phyloP scores from a whole-genome alignment of 1,140 invertebrate genomes.

The Procambarus clarkii region DNA sequence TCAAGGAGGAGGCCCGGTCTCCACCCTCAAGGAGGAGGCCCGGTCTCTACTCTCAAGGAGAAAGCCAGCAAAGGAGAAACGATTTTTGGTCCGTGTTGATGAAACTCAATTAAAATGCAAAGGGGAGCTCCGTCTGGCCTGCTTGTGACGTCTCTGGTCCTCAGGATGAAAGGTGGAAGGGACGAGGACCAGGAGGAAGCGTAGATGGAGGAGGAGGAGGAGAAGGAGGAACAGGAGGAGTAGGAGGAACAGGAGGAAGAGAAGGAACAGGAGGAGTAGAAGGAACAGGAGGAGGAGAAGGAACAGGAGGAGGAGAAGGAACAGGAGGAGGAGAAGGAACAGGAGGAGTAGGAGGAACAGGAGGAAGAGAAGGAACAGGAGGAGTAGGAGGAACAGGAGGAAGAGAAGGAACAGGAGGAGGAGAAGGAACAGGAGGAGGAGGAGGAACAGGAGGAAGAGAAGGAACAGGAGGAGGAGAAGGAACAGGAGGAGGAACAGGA shows the following conservation, averaged over 20 bases:
- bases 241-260: not conserved
- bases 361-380: not conserved
- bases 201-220: no score
- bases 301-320: no score
- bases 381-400: not conserved
- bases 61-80: not conserved
- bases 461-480: not conserved
- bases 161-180: not conserved
- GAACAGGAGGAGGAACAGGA: not conserved
- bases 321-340: no score
- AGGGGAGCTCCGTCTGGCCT: not conserved
- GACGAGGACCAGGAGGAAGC: no score
- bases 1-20: no score
- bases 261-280: not conserved
- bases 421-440: no score
- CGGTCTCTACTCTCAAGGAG: not conserved
- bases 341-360: not conserved
- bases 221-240: not conserved
- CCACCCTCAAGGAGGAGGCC: no score
- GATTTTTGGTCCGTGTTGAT: not conserved
- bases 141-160: not conserved
- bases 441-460: no score
- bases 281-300: not conserved
- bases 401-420: no score
- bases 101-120: slow-evolving; percentile 11